A percentile compares a stretch with the other conserved stretches of the same genome.
These are phyloP conservation scores for Lampropteryx suffumata DNA, from an alignment of 2,888 invertebrate genomes.

Conservation along the genomic window DNA sequence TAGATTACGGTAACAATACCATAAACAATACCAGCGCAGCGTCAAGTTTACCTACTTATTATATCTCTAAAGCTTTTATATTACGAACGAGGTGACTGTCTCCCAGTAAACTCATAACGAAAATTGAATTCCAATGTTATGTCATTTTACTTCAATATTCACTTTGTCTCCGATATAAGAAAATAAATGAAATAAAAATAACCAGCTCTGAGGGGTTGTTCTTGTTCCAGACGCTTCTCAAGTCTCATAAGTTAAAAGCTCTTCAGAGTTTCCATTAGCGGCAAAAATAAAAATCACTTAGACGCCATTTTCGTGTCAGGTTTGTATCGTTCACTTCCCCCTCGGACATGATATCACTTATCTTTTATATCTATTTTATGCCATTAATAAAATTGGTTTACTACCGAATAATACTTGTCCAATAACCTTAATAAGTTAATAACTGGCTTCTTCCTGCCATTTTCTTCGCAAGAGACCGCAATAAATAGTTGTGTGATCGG, in stretches of 20 bases:
- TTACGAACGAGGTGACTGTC: neutral
- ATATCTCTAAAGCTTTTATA: no score
- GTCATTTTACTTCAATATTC: slow-evolving; percentile 16
- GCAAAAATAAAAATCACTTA: slow-evolving; percentile 45
- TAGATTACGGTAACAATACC: no score
- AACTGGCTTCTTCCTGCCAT: no score
- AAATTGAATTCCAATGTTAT: slow-evolving; percentile 16
- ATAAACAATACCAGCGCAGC: no score
- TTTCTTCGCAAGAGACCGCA: no score
- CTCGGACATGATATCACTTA: neutral
- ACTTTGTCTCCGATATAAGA: slow-evolving; percentile 18
- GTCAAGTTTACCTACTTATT: no score
- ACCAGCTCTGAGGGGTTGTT: slow-evolving; percentile 17
- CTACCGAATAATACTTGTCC: neutral
- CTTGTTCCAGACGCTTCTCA: slow-evolving; percentile 26
- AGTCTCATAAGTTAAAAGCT: slow-evolving; percentile 43
- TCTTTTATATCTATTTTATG: slow-evolving; percentile 2
- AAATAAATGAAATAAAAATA: slow-evolving; percentile 18
- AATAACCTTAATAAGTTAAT: no score
- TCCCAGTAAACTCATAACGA: slow-evolving; percentile 9
- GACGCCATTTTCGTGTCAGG: slow-evolving; percentile 31
- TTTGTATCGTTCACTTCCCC: slow-evolving; percentile 7
- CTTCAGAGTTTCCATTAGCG: slow-evolving; percentile 41
- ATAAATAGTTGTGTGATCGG: no score
- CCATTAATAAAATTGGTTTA: neutral